Base-by-base conservation (phyloP, 2,113 vertebrate species). In the Artemisiospiza belli region DNA sequence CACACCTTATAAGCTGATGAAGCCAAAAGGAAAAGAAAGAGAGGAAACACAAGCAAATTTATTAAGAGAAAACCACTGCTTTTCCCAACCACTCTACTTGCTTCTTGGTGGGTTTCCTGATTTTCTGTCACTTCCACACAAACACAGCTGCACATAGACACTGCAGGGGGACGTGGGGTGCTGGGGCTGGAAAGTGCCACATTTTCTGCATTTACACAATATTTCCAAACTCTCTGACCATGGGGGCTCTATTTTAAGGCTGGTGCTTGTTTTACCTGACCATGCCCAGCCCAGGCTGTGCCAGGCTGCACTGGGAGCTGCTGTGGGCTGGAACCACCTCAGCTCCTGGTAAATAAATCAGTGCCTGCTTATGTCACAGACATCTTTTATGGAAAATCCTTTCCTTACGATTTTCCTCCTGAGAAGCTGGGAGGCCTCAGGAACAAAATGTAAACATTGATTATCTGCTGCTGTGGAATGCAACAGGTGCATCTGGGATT, bases 81-180 rank as follows among this genome's bases (percentile, higher is more conserved):
- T 80, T 41, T 66, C 37, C 74, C 55, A 80, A 23, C 5, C 10
- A 14, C 28, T 69, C 31, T 4, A 12, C 39, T 47, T 51, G 28
- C 28, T 43, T 72, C 54, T 67, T 0, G 0, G 27, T 39, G 49
- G 10, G 24, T 85, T 90, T 68, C 33, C 75, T 47, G 24, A 27
- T 90, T 68, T 79, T 9, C 1, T 74, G 64, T 47, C 14, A 64
- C 57, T 83, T 78, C 82, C 61, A 30, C 16, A 52, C 20, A 46
- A 49, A 54, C 74, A 74, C 22, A 47, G 44, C 55, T 21, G 12
- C 28, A 18, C 1, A 1, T 41, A 55, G 44, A 27, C 19, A 9
- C 8, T 3, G 16, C 3, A 12, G 0, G 9, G 54, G 15, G 13
- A 10, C 20, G 3, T 21, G 64, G 16, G 18, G 1, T 33, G 76